Evolutionary conservation across 2,113 vertebrate species (phyloP).

Genomic region (Suricata suricatta): DNA sequence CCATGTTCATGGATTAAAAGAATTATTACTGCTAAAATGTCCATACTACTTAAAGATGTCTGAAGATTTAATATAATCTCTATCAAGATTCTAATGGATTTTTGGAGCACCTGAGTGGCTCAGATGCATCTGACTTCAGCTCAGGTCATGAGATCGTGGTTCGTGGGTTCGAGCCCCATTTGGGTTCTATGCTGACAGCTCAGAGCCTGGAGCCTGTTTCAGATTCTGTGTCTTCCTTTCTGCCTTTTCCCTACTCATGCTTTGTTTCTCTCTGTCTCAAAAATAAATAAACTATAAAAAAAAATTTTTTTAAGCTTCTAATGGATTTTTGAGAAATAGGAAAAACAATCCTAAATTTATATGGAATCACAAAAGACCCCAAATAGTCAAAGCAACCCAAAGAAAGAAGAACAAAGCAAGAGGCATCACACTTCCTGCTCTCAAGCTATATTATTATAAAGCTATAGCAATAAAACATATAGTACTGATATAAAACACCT

Average conservation of each 20-base stretch:
- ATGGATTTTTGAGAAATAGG: not conserved
- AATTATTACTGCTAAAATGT: not conserved
- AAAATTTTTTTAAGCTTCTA: not conserved
- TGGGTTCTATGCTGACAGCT: no score
- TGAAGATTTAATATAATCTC: not conserved
- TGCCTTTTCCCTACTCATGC: no score
- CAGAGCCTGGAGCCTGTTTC: no score
- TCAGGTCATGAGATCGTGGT: no score
- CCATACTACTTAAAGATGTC: not conserved
- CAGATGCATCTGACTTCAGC: no score
- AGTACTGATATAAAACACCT: not conserved
- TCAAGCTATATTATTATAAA: not conserved
- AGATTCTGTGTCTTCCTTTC: no score
- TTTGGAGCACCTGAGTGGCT: no score
- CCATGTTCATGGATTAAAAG: not conserved
- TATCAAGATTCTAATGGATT: not conserved
- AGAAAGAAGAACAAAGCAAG: not conserved
- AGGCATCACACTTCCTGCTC: not conserved
- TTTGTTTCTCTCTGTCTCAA: no score
- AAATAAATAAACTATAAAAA: no score
- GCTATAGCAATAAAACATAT: not conserved
- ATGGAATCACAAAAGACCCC: not conserved
- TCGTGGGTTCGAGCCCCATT: no score
- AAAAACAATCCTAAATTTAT: not conserved
- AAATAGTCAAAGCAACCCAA: not conserved